Base-by-base conservation (phyloP, 2,888 invertebrate species). In the Drosophila infuscata region DNA sequence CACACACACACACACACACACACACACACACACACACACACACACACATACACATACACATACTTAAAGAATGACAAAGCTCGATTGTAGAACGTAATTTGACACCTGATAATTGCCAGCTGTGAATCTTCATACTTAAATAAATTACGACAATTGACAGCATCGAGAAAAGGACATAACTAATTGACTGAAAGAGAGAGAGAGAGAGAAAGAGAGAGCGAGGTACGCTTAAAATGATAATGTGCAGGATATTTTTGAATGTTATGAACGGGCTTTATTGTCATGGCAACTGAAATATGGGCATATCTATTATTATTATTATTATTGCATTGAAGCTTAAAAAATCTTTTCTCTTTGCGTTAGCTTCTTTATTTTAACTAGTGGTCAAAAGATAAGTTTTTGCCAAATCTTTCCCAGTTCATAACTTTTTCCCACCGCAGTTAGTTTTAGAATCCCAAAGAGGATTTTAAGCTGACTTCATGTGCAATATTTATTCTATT, bases 81-180 rank as follows among this genome's bases (percentile, higher is more conserved):
- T 36, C 29, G 38, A 8, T 15, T 56, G 5, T 30, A n/a, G 36
- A n/a, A 20, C 25, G 25, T 51, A 56, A 33, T 54, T 48, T 36
- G 70, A 70, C 51, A 69, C 41, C 58, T 64, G 61, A 33, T 59
- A 64, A 54, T 29, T 35, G 17, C 32, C 25, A 32, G 36, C 17
- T 25, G 36, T 41, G 15, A 54, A 2, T 46, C 20, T 46, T 20
- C 15, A 46, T 15, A 20, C 46, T 20, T 15, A 46, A 41, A 41
- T 49, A 49, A 49, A 33, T 49, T 57, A 58, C 41, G n/a, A 36
- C n/a, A 41, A 64, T 64, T 49, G 30, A 58, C 64, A 63, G 63
- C 30, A 20, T 20, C 46, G 38, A 12, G 29, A 0, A 15, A 8
- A 46, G 15, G 17, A 0, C 51, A 6, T 5, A 43, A 20, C 33